Conservation (phyloP, 2,113 vertebrate species). For the Corythornis madagascariensis region DNA sequence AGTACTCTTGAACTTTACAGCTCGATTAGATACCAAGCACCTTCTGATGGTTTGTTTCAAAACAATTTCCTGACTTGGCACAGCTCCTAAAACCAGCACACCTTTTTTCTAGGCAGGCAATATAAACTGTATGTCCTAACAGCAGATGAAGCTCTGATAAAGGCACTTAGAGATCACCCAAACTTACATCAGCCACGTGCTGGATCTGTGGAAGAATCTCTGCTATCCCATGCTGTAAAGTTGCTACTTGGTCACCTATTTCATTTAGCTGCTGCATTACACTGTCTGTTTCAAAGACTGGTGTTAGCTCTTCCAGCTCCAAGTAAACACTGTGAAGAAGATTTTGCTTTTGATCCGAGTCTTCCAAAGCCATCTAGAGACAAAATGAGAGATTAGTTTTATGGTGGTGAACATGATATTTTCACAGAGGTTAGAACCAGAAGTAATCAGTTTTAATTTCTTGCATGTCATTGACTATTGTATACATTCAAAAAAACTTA, state of each 20-base stretch:
- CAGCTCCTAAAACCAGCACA: neutral
- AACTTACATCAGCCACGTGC: constrained; percentile 85
- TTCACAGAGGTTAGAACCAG: neutral
- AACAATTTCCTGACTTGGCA: neutral
- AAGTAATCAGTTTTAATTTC: neutral
- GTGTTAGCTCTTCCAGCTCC: constrained; percentile 83
- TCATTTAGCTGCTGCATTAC: constrained; percentile 75
- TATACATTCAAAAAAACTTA: neutral
- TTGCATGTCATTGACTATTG: neutral
- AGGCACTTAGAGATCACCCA: neutral
- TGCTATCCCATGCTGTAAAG: constrained; percentile 81
- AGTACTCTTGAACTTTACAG: neutral
- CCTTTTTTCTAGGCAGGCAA: neutral
- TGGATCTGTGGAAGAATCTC: constrained; percentile 83
- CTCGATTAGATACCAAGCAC: neutral
- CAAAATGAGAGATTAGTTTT: neutral
- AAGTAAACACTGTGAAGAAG: constrained; percentile 77
- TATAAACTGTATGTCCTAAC: neutral
- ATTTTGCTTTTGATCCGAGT: constrained; percentile 86
- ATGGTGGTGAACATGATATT: neutral
- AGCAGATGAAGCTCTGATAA: neutral
- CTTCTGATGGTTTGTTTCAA: neutral
- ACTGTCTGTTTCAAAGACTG: constrained; percentile 79
- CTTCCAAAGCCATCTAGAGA: constrained; percentile 87
- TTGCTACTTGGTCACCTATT: constrained; percentile 74